phyloP scores from a whole-genome alignment of 2,888 invertebrate genomes.

The Phorcus lineatus region DNA sequence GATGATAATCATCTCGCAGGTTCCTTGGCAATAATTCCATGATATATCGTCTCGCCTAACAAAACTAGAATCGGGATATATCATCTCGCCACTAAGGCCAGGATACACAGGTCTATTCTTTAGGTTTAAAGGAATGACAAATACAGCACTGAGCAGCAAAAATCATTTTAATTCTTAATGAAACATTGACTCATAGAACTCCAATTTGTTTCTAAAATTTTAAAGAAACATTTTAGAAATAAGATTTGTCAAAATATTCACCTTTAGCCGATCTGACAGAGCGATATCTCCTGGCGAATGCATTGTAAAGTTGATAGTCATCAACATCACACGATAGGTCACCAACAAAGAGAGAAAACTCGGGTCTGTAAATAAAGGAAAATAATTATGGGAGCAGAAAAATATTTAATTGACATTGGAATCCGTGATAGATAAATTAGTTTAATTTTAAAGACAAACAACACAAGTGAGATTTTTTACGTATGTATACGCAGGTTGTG shows the following conservation, averaged over 20 bases:
- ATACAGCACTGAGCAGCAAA: no score
- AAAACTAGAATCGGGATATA: no score
- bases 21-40: no score
- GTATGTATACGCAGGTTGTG: no score
- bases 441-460: no score
- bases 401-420: not conserved
- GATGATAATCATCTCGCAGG: no score
- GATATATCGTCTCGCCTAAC: no score
- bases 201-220: no score
- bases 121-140: not conserved
- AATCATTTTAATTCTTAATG: no score
- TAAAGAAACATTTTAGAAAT: no score
- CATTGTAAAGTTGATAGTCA: slow-evolving; percentile 92
- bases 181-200: no score
- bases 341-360: slow-evolving; percentile 97
- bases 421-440: not conserved
- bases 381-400: not conserved
- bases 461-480: no score
- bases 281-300: slow-evolving; percentile 92
- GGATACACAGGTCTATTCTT: not conserved
- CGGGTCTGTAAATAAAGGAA: slow-evolving; percentile 75
- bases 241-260: slow-evolving; percentile 29
- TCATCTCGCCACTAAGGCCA: not conserved
- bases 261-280: slow-evolving; percentile 95
- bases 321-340: slow-evolving; percentile 95